Evolutionary conservation across 2,888 invertebrate genomes (phyloP).

Genomic region (Chironomus tentans): DNA sequence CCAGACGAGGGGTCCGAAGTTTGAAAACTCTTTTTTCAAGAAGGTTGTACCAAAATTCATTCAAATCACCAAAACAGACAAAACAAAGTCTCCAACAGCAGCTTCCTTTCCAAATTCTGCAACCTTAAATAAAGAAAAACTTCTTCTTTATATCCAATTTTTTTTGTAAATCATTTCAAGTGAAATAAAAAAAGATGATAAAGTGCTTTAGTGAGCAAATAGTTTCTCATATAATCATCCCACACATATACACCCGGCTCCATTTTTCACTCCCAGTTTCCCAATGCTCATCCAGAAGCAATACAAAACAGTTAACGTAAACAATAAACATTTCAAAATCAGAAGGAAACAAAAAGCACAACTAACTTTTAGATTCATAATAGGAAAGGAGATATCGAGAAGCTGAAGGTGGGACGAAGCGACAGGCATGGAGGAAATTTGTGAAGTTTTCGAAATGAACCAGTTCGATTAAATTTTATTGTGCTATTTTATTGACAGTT

Average conservation of each 20-base stretch:
- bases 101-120: no score
- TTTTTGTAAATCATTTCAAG: neutral
- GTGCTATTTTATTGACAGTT: neutral
- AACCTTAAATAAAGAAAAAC: no score
- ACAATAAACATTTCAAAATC: conserved; percentile 26
- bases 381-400: neutral
- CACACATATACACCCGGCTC: no score
- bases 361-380: neutral
- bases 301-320: neutral
- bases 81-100: no score
- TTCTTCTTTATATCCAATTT: no score
- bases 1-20: no score
- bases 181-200: neutral
- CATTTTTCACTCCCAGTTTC: neutral
- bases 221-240: neutral
- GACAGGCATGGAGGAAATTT: neutral
- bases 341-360: neutral
- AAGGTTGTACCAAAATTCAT: no score
- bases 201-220: neutral
- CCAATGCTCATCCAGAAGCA: neutral
- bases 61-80: no score
- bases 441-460: neutral
- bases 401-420: neutral
- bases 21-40: no score
- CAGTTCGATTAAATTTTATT: neutral